phyloP scores from a whole-genome alignment of 2,113 vertebrate species.

The Hippocampus zosterae region DNA sequence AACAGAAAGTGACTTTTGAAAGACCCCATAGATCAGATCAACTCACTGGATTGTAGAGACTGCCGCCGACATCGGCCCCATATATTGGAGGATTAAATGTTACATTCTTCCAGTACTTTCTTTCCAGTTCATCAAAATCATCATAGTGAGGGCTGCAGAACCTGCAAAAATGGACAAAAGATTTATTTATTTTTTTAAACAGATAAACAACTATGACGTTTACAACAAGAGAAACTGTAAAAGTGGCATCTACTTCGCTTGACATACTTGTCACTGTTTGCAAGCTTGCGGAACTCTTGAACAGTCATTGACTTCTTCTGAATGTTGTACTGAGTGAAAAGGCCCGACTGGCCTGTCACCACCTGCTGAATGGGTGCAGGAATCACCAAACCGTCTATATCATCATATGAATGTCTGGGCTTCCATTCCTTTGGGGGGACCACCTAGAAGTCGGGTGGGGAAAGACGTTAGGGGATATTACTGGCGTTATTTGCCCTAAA shows the following conservation, averaged over 20 bases:
- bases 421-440: slow-evolving; percentile 95
- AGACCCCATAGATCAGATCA: not conserved
- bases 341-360: slow-evolving; percentile 94
- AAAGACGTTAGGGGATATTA: too few species aligned
- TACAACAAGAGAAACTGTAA: not conserved
- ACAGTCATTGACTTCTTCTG: slow-evolving; percentile 97
- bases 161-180: slow-evolving; percentile 58
- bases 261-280: slow-evolving; percentile 91
- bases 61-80: slow-evolving; percentile 92
- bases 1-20: not conserved
- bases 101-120: slow-evolving; percentile 98
- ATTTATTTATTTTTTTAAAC: too few species aligned
- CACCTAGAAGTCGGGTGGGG: slow-evolving; percentile 67
- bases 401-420: slow-evolving; percentile 84
- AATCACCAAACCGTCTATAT: slow-evolving; percentile 91
- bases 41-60: slow-evolving; percentile 87
- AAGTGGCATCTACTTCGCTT: not conserved
- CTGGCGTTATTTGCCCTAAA: not conserved
- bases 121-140: slow-evolving; percentile 94
- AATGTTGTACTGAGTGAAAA: slow-evolving; percentile 98
- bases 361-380: slow-evolving; percentile 96
- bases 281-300: slow-evolving; percentile 86
- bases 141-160: slow-evolving; percentile 91
- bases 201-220: not conserved
- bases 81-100: slow-evolving; percentile 95